Conservation (phyloP, 2,888 invertebrate genomes). For the Orthosia gothica region DNA sequence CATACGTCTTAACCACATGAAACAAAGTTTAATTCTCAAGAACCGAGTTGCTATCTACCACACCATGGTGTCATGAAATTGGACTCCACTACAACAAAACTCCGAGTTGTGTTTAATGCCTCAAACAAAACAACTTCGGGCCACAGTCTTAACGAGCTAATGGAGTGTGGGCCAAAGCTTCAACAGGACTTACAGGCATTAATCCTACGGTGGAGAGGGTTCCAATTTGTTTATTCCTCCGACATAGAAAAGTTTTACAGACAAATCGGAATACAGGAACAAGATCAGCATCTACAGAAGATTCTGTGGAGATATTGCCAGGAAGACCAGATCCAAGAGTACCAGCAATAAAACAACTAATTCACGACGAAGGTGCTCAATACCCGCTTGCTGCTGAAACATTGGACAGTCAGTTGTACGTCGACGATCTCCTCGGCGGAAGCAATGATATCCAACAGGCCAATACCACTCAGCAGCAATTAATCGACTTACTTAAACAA, state of each 20-base stretch:
- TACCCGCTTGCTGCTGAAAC: too few species aligned
- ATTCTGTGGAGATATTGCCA: conserved; percentile 3
- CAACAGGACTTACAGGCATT: too few species aligned
- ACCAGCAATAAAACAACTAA: background rate
- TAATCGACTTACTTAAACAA: conserved; percentile 3
- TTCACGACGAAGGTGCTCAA: background rate
- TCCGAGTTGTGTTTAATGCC: too few species aligned
- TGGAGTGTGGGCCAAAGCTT: too few species aligned
- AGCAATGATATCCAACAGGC: background rate
- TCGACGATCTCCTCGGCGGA: conserved; percentile 16
- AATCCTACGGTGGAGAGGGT: too few species aligned
- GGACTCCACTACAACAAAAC: too few species aligned
- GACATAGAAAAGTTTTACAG: conserved; percentile 21
- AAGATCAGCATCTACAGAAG: conserved; percentile 16
- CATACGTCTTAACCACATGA: conserved; percentile 1
- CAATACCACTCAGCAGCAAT: conserved; percentile 2
- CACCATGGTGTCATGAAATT: too few species aligned
- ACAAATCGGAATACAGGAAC: background rate
- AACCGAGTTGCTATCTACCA: too few species aligned
- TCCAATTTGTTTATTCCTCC: too few species aligned
- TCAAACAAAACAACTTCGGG: too few species aligned
- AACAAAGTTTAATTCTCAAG: background rate
- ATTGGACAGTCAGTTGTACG: conserved; percentile 9
- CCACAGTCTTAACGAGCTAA: too few species aligned
- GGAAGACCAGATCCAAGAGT: background rate